Base-by-base conservation (phyloP, 2,888 invertebrate genomes). In the Idaea straminata region DNA sequence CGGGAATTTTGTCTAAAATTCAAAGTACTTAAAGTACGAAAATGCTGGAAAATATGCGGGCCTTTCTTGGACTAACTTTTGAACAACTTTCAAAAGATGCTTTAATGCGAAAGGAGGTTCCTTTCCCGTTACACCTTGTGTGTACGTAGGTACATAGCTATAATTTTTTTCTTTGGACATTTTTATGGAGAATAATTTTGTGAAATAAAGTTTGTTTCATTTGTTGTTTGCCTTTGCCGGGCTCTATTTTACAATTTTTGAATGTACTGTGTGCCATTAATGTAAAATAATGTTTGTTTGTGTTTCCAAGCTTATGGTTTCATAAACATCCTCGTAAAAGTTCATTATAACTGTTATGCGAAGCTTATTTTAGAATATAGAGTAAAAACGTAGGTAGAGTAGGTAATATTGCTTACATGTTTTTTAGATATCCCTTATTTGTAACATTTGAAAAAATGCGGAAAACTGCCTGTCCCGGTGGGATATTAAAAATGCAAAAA, bases 131-230 rank as follows among this genome's bases (percentile, higher is more conserved):
- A 47, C 47, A 47, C 6, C 7, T 13, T 7, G 47, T 47, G 47
- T 6, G 7, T 47, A 5, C 6, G 36, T 36, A 36, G 36, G 36
- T 36, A n/a, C n/a, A n/a, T n/a, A 10, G 47, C 10, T 25, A 25
- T 65, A 74, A 70, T 73, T 70, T 60, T 62, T 64, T 66, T 64
- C 62, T 68, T 66, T 64, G 60, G 65, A 63, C 68, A 68, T 65
- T 72, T 73, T 67, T 68, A 64, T 71, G 64, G 64, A 67, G 38
- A 59, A 61, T 64, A 62, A 64, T 65, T 61, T 62, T 59, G 65
- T 59, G 64, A 69, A 69, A 70, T 66, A 69, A 69, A 70, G 65
- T 68, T 70, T 64, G 47, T 64, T 66, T 64, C 62, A 57, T 67
- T 72, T 64, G 16, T 7, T 34, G 61, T 60, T 57, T 64, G 59